Conservation (phyloP, 2,888 invertebrate species). For the Tiliacea citrago region DNA sequence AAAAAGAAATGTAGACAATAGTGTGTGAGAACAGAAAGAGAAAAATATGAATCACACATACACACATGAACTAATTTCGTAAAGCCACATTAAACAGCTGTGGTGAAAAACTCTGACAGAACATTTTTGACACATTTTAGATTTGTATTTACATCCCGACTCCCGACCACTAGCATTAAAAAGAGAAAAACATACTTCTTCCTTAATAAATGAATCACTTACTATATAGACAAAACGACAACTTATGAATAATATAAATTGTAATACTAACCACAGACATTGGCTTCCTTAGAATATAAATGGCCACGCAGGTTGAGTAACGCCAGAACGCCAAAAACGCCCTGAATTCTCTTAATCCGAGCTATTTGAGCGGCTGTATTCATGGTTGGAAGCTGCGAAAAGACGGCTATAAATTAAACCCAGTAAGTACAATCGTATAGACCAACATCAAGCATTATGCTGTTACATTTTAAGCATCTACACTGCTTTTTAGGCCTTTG, state of each 20-base stretch:
- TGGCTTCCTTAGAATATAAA: constrained; percentile 3
- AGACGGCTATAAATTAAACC: not conserved
- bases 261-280: constrained; percentile 13
- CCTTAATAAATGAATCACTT: too few relatives aligned
- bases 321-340: not conserved
- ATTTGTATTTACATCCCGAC: not conserved
- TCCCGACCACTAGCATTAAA: not conserved
- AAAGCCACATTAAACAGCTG: not conserved
- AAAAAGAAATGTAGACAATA: too few relatives aligned
- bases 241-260: not conserved
- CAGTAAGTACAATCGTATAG: not conserved
- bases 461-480: not conserved
- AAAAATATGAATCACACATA: too few relatives aligned
- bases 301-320: not conserved
- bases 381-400: constrained; percentile 11
- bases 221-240: not conserved
- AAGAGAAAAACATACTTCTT: too few relatives aligned
- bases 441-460: not conserved
- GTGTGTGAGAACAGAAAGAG: too few relatives aligned
- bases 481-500: not conserved
- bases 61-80: not conserved
- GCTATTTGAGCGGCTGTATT: not conserved
- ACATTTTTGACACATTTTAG: not conserved
- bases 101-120: not conserved
- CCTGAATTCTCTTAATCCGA: constrained; percentile 6